Percentiles rank a stretch among this genome's conserved stretches.
phyloP scores from a whole-genome alignment of 1,140 invertebrate genomes.

The Drosophila murphyi region DNA sequence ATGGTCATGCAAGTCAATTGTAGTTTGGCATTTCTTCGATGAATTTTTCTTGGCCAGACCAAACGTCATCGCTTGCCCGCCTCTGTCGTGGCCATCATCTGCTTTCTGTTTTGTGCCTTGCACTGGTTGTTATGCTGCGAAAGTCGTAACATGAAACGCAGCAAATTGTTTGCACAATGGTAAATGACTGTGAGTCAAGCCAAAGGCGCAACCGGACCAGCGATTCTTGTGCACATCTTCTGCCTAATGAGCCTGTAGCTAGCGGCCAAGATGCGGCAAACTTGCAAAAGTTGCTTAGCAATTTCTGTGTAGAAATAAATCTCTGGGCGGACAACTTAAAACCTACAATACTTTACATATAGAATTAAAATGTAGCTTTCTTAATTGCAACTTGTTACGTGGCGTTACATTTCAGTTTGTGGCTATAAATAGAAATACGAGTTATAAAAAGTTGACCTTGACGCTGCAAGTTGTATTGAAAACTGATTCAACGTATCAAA shows the following conservation, averaged over 20 bases:
- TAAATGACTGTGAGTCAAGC: constrained; percentile 48
- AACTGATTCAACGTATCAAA: neutral
- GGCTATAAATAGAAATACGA: constrained; percentile 22
- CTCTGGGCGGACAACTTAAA: constrained; percentile 25
- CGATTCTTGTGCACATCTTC: constrained; percentile 2
- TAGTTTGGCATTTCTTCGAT: constrained; percentile 80
- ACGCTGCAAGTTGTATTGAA: neutral
- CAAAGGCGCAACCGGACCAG: constrained; percentile 6
- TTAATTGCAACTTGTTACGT: constrained; percentile 1
- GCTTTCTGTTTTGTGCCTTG: constrained; percentile 29
- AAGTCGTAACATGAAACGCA: constrained; percentile 67
- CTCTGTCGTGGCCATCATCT: constrained; percentile 46
- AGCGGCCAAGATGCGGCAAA: constrained; percentile 11
- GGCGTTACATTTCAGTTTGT: neutral
- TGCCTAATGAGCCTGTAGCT: neutral
- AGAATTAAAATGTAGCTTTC: constrained; percentile 31
- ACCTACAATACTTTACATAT: constrained; percentile 6
- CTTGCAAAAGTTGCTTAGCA: neutral
- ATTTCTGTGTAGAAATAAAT: constrained; percentile 25
- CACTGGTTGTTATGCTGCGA: constrained; percentile 44
- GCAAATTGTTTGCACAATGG: constrained; percentile 70
- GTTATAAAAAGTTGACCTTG: neutral
- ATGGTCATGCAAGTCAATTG: constrained; percentile 82
- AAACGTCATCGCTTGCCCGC: constrained; percentile 25
- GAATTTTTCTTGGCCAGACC: constrained; percentile 50